A percentile compares a stretch with the other conserved stretches of the same genome.
These are phyloP conservation scores for Chauna torquata DNA, from an alignment of 2,113 vertebrate species.

Conservation along the genomic window DNA sequence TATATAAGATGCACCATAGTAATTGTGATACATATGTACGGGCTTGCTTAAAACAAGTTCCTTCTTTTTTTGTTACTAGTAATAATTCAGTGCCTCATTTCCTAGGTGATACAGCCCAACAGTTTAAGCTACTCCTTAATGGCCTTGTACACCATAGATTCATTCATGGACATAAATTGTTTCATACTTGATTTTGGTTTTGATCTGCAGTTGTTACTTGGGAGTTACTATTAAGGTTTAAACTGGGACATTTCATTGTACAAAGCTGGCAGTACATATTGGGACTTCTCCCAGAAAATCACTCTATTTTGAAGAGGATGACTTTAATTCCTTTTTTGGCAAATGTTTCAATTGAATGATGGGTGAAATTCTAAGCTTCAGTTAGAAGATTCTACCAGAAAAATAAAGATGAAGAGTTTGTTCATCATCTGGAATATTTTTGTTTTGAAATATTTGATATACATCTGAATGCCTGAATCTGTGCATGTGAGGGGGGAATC, in stretches of 20 bases:
- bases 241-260: background rate
- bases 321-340: background rate
- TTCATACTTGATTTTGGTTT: background rate
- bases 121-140: background rate
- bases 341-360: background rate
- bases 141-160: too few species aligned
- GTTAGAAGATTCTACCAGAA: background rate
- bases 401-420: background rate
- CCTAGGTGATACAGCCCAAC: background rate
- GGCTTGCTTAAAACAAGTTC: background rate
- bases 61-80: background rate
- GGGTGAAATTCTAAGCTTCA: background rate
- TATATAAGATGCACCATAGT: background rate
- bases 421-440: background rate
- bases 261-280: rapidly evolving
- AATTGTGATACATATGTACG: rapidly evolving
- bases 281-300: background rate
- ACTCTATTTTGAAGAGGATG: background rate
- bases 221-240: background rate
- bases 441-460: background rate
- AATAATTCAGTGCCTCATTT: background rate
- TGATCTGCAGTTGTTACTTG: background rate
- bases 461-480: background rate
- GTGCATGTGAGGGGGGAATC: background rate
- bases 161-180: background rate